phyloP scores from a whole-genome alignment of 2,113 vertebrate genomes.

The Microtus montanus region DNA sequence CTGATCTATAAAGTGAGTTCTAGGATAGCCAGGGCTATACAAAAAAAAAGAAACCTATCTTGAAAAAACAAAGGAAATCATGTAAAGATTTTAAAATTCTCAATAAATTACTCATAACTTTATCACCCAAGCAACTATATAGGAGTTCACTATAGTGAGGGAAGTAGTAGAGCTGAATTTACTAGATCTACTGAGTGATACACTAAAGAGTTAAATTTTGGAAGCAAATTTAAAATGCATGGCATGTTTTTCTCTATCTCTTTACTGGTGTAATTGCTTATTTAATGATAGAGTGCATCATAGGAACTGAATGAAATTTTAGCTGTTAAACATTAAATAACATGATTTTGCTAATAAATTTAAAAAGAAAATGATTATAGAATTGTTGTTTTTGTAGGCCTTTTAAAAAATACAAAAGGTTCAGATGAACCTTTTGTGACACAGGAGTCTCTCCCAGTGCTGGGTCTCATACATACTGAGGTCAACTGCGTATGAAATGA shows the following conservation, averaged over 20 bases:
- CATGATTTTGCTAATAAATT: conserved; percentile 63
- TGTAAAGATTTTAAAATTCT: conserved; percentile 35
- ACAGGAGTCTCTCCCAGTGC: neutral
- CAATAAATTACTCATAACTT: conserved; percentile 44
- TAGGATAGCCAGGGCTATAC: neutral
- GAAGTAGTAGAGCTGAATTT: conserved; percentile 48
- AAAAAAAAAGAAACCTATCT: neutral
- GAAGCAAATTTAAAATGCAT: conserved; percentile 46
- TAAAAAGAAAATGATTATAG: conserved; percentile 53
- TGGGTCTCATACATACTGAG: conserved; percentile 14
- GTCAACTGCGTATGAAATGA: conserved; percentile 29
- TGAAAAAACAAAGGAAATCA: neutral
- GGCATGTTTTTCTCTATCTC: conserved; percentile 22
- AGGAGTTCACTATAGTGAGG: neutral
- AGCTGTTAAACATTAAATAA: conserved; percentile 39
- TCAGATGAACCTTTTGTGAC: neutral
- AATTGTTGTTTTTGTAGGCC: conserved; percentile 62
- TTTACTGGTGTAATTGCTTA: conserved; percentile 43
- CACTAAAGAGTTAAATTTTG: conserved; percentile 36
- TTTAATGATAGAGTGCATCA: conserved; percentile 51
- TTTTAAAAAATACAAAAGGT: neutral
- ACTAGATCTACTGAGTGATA: neutral
- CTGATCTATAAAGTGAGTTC: neutral
- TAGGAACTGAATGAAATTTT: conserved; percentile 52
- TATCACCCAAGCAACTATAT: neutral